Evolutionary conservation across 2,888 invertebrate species (phyloP).

Genomic region (Cylindroiulus punctatus): DNA sequence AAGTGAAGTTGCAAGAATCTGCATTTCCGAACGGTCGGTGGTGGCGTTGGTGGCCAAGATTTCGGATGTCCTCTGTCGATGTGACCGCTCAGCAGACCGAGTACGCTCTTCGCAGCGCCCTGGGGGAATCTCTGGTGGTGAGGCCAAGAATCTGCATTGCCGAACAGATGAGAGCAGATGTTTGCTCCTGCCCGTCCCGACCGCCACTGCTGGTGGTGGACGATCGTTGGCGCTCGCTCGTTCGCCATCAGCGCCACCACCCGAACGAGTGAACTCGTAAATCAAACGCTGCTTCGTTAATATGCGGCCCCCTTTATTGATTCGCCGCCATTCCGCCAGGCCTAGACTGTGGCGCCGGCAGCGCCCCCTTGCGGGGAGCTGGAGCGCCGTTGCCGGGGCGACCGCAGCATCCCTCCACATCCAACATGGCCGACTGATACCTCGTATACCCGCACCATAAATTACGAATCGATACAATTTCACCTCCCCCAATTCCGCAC

Average conservation of each 20-base stretch:
- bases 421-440: neutral
- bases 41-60: too few relatives aligned
- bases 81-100: too few relatives aligned
- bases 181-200: neutral
- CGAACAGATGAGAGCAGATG: neutral
- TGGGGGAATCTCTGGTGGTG: too few relatives aligned
- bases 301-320: constrained; percentile 53
- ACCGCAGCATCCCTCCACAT: neutral
- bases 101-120: too few relatives aligned
- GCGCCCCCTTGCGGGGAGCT: neutral
- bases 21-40: neutral
- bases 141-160: constrained; percentile 3
- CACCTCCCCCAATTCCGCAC: neutral
- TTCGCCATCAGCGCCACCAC: constrained; percentile 16
- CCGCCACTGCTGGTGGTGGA: neutral
- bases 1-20: too few relatives aligned
- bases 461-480: constrained; percentile 50
- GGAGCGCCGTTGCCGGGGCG: neutral
- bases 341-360: neutral
- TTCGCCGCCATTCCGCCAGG: neutral
- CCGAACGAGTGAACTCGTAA: constrained; percentile 36
- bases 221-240: neutral
- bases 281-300: constrained; percentile 50
- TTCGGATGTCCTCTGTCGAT: too few relatives aligned
- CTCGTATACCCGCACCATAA: neutral